Evolutionary conservation across 2,888 invertebrate genomes (phyloP).

Genomic region (Leptinotarsa rubiginosa): DNA sequence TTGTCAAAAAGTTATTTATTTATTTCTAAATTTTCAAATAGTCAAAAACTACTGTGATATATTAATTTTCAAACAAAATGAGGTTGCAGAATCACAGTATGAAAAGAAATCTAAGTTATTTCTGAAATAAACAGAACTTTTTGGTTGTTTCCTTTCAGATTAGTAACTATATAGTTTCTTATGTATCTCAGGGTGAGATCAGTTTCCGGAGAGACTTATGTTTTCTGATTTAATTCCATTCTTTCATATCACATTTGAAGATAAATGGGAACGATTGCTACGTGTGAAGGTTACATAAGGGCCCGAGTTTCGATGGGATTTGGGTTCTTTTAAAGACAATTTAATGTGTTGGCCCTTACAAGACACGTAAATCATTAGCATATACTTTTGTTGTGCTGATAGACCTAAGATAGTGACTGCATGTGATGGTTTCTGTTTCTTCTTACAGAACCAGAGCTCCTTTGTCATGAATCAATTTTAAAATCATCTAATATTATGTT

Average conservation of each 20-base stretch:
- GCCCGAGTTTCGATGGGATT: slow-evolving; percentile 13
- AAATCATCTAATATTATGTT: too few species aligned
- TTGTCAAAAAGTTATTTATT: too few species aligned
- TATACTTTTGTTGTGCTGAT: slow-evolving; percentile 12
- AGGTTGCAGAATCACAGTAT: too few species aligned
- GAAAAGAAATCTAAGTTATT: not conserved
- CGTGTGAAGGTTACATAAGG: slow-evolving; percentile 31
- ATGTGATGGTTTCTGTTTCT: too few species aligned
- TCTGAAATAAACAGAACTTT: not conserved
- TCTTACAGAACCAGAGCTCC: not conserved
- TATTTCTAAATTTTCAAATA: too few species aligned
- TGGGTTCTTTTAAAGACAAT: slow-evolving; percentile 25
- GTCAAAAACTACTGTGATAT: too few species aligned
- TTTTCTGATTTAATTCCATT: slow-evolving; percentile 27
- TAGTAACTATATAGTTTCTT: slow-evolving; percentile 19
- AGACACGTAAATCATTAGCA: slow-evolving; percentile 27
- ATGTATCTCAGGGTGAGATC: slow-evolving; percentile 38
- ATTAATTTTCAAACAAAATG: too few species aligned
- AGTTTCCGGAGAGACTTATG: slow-evolving; percentile 28
- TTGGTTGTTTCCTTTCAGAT: not conserved
- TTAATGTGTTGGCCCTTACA: slow-evolving; percentile 34
- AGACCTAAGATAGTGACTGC: too few species aligned
- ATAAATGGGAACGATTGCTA: slow-evolving; percentile 32
- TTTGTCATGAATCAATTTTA: too few species aligned
- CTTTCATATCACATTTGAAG: slow-evolving; percentile 29